Conservation (phyloP, 2,797 vertebrate genomes). For the Anguilla megastoma region DNA sequence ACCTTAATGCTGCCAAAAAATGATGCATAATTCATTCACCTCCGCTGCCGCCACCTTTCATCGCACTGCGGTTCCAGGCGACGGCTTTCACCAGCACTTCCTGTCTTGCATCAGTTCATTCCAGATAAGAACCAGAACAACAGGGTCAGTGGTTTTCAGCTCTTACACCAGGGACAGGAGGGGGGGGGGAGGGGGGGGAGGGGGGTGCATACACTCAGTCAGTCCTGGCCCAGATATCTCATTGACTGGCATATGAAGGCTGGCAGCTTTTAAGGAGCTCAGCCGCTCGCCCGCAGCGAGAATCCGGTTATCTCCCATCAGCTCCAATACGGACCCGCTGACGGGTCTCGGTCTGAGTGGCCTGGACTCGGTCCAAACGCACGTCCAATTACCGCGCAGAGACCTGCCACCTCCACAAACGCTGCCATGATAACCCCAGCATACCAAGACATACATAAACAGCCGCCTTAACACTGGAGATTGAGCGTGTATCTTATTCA, state of each 20-base stretch:
- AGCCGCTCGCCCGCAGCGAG: constrained; percentile 47
- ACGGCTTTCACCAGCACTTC: constrained; percentile 33
- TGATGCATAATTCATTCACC: constrained; percentile 52
- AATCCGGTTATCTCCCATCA: constrained; percentile 53
- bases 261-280: constrained; percentile 58
- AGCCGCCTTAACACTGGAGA: not conserved
- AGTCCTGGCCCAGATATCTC: constrained; percentile 57
- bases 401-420: not conserved
- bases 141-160: not conserved
- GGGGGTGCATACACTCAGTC: constrained; percentile 36
- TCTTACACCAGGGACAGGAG: constrained; percentile 33
- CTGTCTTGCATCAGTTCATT: constrained; percentile 38
- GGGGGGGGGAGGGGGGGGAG: not conserved
- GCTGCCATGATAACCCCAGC: not conserved
- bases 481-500: not conserved
- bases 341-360: constrained; percentile 23
- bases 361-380: not conserved
- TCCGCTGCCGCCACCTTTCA: constrained; percentile 42
- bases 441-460: constrained; percentile 3
- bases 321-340: constrained; percentile 38
- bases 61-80: constrained; percentile 40
- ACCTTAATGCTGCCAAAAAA: constrained; percentile 47
- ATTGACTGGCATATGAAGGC: constrained; percentile 61
- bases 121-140: constrained; percentile 14
- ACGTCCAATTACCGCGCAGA: not conserved